These are phyloP conservation scores for Sigmodon hispidus DNA, from an alignment of 2,113 vertebrate genomes.

Conservation along the genomic window DNA sequence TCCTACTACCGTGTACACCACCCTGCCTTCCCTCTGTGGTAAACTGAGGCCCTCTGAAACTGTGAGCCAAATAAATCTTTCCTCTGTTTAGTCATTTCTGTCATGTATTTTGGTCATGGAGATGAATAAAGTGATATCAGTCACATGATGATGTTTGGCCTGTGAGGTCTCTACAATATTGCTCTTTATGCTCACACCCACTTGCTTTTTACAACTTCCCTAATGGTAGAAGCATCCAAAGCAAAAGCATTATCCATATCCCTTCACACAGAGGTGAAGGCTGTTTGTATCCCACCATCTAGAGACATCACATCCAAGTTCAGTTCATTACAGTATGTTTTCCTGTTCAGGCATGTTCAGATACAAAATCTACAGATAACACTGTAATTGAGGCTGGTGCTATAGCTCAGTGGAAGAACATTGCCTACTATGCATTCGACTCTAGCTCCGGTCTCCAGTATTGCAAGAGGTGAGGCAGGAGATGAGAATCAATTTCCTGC, in stretches of 20 bases:
- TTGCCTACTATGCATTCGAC: not conserved
- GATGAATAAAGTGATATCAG: not conserved
- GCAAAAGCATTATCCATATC: not conserved
- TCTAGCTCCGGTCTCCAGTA: not conserved
- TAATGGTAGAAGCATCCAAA: not conserved
- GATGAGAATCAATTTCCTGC: too few species aligned
- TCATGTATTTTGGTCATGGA: not conserved
- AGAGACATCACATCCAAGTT: not conserved
- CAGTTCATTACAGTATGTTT: accelerated
- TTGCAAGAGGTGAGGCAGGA: not conserved
- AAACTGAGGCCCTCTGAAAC: not conserved
- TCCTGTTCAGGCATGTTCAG: accelerated
- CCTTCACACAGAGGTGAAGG: not conserved
- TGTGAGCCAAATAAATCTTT: too few species aligned
- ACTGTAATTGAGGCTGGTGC: too few species aligned
- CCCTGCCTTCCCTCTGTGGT: not conserved
- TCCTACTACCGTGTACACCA: not conserved
- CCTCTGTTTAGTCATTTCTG: not conserved
- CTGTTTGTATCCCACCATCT: not conserved
- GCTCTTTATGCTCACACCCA: accelerated
- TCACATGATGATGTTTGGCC: too few species aligned
- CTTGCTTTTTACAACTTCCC: not conserved
- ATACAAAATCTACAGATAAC: accelerated
- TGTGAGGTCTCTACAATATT: too few species aligned
- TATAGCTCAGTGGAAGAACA: not conserved